Conservation (phyloP, 2,888 invertebrate species). For the Cartodere bifasciata region DNA sequence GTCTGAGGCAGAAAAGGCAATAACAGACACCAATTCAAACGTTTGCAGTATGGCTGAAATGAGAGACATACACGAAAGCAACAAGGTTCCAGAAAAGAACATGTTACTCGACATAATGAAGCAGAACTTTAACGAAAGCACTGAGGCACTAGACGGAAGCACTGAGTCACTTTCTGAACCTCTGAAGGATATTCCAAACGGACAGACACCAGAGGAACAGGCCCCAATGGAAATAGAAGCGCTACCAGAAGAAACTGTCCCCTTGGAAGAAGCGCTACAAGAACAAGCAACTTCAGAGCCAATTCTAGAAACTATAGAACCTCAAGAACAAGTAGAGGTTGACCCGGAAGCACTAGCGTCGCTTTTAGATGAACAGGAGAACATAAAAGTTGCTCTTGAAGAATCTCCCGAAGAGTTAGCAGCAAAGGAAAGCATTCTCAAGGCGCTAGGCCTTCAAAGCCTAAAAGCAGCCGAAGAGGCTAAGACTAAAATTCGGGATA, state of each 20-base stretch:
- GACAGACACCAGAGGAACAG: conserved; percentile 8
- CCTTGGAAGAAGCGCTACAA: background rate
- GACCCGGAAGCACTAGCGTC: no score
- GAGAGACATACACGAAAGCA: conserved; percentile 20
- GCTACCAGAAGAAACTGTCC: background rate
- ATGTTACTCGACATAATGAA: conserved; percentile 45
- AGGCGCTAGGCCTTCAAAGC: conserved; percentile 62
- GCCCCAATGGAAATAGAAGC: conserved; percentile 5
- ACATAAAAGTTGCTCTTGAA: no score
- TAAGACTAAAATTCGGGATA: conserved; percentile 29
- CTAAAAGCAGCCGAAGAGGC: conserved; percentile 61
- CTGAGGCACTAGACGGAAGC: no score
- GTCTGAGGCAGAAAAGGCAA: conserved; percentile 12
- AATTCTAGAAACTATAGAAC: conserved; percentile 2
- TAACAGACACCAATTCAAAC: conserved; percentile 30
- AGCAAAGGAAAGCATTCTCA: conserved; percentile 57
- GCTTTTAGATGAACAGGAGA: no score
- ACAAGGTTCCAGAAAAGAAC: conserved; percentile 43
- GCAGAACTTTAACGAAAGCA: conserved; percentile 39
- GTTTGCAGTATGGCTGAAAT: conserved; percentile 22
- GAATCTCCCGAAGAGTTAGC: conserved; percentile 24
- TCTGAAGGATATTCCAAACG: no score
- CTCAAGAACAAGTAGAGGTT: no score
- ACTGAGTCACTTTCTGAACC: conserved; percentile 1
- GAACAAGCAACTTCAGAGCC: background rate